Evolutionary conservation across 2,113 vertebrate species (phyloP), one percentile per base, ranked within the genome.

Genomic region (Heliornis fulica): DNA sequence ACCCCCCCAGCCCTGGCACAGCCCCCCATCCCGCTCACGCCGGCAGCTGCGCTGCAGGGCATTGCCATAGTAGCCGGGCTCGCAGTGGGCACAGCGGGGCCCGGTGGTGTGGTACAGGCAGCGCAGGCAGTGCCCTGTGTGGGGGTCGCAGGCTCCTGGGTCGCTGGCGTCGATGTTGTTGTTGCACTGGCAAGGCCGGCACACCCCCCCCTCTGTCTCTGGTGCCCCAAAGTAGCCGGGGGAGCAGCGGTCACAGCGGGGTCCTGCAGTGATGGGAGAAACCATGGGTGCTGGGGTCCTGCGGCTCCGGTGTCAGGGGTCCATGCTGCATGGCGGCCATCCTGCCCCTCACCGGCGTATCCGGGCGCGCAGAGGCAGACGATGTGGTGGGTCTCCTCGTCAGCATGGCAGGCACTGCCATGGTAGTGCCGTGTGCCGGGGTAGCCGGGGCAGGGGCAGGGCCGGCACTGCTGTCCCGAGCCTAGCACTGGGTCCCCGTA

Each of bases 401-500:
- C 98, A 0, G 98, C 79, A 0, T 98, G 94, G 93, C 99, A 99
- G 45, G 98, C 94, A 2, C 93, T 96, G 2, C 98, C 99, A 0
- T 99, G 98, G 78, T 98, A 99, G 75, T 98, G 97, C 46, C 95
- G 95, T 1, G 98, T 98, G 38, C 97, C 98, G 0, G 98, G 98
- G 91, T 97, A 97, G 16, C 98, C 98, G 0, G 98, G 99, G 79
- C 99, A 99, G 25, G 98, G 98, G 61, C 99, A 99, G 17, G 98
- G 98, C 13, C 97, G 97, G 87, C 98, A 99, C 82, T 98, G 98
- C 57, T 98, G 98, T 26, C 98, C 99, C 0, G 98, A 99, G 57
- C 98, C 99, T 63, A 99, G 97, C 43, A 98, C 95, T 0, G 99
- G 98, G 95, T 99, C 98, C 78, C 99, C 98, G 3, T 98, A 99